Base-by-base conservation (phyloP, 2,888 invertebrate species). In the Heliconius sara region DNA sequence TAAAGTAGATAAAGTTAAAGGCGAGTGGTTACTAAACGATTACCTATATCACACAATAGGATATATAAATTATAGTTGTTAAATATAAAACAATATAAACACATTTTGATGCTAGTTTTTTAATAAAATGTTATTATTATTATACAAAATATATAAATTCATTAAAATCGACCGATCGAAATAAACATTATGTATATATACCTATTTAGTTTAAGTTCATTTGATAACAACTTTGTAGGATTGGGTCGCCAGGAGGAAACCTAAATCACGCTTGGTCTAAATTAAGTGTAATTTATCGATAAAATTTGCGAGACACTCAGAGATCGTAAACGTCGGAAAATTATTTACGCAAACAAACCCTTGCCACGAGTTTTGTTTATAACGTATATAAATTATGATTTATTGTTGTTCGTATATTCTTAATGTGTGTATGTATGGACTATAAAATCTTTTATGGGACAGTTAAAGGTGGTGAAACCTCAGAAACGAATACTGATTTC, bases 391-490 rank as follows among this genome's bases (percentile, higher is more conserved):
- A 91, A 90, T 89, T 87, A 91, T 93, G 93, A 95, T 94, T 94
- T 94, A 94, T 93, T 89, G 86, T 88, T 88, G 89, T 91, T 90
- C 88, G 89, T 92, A 91, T 92, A 90, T 90, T 88, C 90, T 91
- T 93, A 93, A 93, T 93, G 92, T 92, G 91, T 93, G 92, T 91
- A 90, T 86, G 90, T 91, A 92, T 92, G 92, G 91, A 86, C 89
- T 87, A 91, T 94, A 92, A 93, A 93, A 89, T 86, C 89, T 91
- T 94, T 94, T 93, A 93, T 92, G 91, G 88, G 90, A 90, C 92
- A 91, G 86, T 92, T 92, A 89, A 93, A 90, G 88, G 90, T 89
- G 88, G 88, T 87, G 88, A 89, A 92, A 91, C 91, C 89, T 91
- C 91, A 88, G 90, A 90, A 90, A 89, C 87, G 90, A 88, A 92